Evolutionary conservation across 2,888 invertebrate genomes (phyloP), one percentile per base, ranked within the genome.

Genomic region (Epinotia nisella): DNA sequence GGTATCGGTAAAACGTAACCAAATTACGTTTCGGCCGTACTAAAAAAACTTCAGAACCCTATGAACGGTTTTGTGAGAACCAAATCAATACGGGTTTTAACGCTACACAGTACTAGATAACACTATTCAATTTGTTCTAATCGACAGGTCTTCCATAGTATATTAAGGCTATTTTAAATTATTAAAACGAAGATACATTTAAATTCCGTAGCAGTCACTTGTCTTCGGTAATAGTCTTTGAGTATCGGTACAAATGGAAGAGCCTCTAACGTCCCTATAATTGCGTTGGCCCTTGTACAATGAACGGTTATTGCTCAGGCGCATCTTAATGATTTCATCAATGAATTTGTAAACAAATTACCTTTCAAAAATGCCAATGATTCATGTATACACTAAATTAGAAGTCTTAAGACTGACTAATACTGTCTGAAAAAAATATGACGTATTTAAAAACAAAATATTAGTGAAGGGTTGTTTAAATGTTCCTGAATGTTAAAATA

Each of bases 281-380:
- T 59, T 53, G 62, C 21, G 29, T 15, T 56, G 17, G 51, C 15
- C 29, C 21, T 29, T 29, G 41, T 59, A 59, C 51, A 65, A 51
- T 51, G 24, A 66, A 71, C 53, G 65, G 53, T 66, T 59, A 29
- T 41, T 17, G 41, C 53, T n/a, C 53, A 66, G 24, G 51, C 59
- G 65, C 53, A 65, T 71, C 24, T 59, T 41, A 60, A 53, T 51
- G 65, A 71, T 71, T 65, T 59, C 59, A 71, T 71, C 65, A 39
- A 60, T 65, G 71, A 41, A 45, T 64, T 64, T 35, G 58, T 49
- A 64, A 59, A 65, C 59, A 65, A 59, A 65, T 59, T 53, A 58
- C 64, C 65, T 39, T 65, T 71, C 51, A 51, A 10, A 24, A 29
- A 45, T 70, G 61, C 55, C 39, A 70, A 35, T 70, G 49, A 51